phyloP scores from a whole-genome alignment of 2,113 vertebrate genomes.

The Mobula hypostoma region DNA sequence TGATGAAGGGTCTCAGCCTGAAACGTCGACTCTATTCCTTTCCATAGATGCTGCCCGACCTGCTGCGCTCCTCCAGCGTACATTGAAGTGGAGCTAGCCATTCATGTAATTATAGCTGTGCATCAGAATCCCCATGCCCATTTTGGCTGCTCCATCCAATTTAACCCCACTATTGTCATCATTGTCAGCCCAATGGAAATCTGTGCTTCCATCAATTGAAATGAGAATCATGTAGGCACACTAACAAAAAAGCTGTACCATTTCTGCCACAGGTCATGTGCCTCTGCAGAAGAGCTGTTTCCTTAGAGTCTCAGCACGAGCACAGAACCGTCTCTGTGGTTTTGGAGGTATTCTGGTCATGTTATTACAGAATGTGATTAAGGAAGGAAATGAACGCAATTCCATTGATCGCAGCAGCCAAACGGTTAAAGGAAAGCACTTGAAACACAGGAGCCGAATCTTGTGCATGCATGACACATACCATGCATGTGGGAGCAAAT shows the following conservation, averaged over 20 bases:
- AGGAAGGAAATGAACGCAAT: neutral
- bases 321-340: neutral
- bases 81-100: no score
- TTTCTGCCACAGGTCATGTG: neutral
- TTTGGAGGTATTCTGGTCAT: neutral
- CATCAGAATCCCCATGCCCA: no score
- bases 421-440: neutral
- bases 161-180: neutral
- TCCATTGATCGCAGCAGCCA: neutral
- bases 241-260: neutral
- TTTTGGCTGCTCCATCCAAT: no score
- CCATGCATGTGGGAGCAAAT: constrained; percentile 29
- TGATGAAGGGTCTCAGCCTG: no score
- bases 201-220: neutral
- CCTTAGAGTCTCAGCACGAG: neutral
- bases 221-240: neutral
- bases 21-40: no score
- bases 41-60: no score
- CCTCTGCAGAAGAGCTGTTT: neutral
- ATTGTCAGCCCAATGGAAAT: neutral
- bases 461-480: constrained; percentile 28
- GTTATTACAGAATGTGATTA: neutral
- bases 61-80: no score
- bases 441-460: neutral
- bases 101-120: no score